Evolutionary conservation across 2,888 invertebrate genomes (phyloP).

Genomic region (Aricia artaxerxes): DNA sequence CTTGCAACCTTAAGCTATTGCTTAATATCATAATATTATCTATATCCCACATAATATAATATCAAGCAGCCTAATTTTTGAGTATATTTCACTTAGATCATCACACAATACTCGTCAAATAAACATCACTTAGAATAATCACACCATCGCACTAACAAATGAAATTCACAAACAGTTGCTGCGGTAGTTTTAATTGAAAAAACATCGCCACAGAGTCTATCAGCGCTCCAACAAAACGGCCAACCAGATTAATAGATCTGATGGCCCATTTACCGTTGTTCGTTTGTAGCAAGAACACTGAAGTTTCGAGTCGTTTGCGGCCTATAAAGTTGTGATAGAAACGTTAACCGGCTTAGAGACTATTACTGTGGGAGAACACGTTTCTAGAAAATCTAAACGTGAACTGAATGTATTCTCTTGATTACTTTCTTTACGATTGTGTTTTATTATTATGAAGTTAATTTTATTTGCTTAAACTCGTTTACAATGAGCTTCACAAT

Average conservation of each 20-base stretch:
- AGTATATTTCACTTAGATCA: too few relatives aligned
- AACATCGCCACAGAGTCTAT: slow-evolving; percentile 13
- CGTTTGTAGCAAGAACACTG: slow-evolving; percentile 7
- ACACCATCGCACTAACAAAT: background rate
- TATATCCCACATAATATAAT: too few relatives aligned
- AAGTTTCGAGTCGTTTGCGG: slow-evolving; percentile 14
- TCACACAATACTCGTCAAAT: too few relatives aligned
- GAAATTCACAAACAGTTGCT: background rate
- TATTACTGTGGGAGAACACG: background rate
- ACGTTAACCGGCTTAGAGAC: slow-evolving; percentile 10
- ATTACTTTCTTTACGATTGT: background rate
- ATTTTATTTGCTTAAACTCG: background rate
- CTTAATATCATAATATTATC: too few relatives aligned
- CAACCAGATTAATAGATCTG: slow-evolving; percentile 47
- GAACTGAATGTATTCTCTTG: background rate
- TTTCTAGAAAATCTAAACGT: background rate
- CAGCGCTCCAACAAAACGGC: slow-evolving; percentile 14
- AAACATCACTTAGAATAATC: too few relatives aligned
- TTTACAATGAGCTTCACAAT: background rate
- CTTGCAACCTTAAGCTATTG: too few relatives aligned
- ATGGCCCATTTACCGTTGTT: slow-evolving; percentile 40
- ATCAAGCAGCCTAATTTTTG: too few relatives aligned
- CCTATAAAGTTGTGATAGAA: slow-evolving; percentile 17
- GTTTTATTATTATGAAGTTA: background rate
- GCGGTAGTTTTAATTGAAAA: slow-evolving; percentile 26